A percentile compares a stretch with the other conserved stretches of the same genome.
phyloP scores from a whole-genome alignment of 2,797 vertebrate genomes.

The Clarias pachynema region DNA sequence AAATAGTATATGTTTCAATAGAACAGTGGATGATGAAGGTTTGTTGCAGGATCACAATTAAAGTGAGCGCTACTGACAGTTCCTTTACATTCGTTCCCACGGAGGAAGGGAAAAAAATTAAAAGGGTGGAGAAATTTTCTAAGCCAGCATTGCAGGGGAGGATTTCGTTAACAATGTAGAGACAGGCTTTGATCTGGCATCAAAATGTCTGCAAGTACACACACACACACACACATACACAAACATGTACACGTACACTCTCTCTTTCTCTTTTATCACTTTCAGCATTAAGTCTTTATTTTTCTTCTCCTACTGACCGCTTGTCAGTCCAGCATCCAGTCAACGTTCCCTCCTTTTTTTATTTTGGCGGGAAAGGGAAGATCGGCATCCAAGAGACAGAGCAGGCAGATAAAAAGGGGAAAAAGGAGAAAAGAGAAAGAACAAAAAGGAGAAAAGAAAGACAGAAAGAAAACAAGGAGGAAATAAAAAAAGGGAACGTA shows the following conservation, averaged over 20 bases:
- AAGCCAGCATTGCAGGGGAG: conserved; percentile 47
- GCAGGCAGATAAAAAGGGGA: conserved; percentile 60
- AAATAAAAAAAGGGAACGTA: conserved; percentile 54
- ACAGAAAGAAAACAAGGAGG: conserved; percentile 61
- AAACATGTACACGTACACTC: not conserved
- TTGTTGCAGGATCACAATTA: conserved; percentile 13
- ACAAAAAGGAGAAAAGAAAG: conserved; percentile 69
- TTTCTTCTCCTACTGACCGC: conserved; percentile 74
- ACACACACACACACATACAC: conserved; percentile 5
- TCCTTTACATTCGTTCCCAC: conserved; percentile 29
- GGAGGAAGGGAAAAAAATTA: conserved; percentile 28
- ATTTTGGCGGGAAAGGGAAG: conserved; percentile 63
- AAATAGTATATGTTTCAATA: conserved; percentile 17
- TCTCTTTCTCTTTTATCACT: conserved; percentile 42
- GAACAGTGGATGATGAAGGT: conserved; percentile 24
- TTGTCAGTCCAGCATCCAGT: conserved; percentile 83
- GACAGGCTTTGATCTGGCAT: conserved; percentile 9
- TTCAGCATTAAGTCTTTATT: conserved; percentile 49
- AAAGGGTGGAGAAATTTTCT: not conserved
- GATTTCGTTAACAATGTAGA: conserved; percentile 40
- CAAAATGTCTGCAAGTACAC: conserved; percentile 1
- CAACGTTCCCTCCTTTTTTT: conserved; percentile 71
- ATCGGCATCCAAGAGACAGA: conserved; percentile 64
- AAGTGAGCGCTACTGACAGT: conserved; percentile 16
- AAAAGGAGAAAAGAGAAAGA: conserved; percentile 71